phyloP scores from a whole-genome alignment of 2,113 vertebrate species.

The Triplophysa tibetana region DNA sequence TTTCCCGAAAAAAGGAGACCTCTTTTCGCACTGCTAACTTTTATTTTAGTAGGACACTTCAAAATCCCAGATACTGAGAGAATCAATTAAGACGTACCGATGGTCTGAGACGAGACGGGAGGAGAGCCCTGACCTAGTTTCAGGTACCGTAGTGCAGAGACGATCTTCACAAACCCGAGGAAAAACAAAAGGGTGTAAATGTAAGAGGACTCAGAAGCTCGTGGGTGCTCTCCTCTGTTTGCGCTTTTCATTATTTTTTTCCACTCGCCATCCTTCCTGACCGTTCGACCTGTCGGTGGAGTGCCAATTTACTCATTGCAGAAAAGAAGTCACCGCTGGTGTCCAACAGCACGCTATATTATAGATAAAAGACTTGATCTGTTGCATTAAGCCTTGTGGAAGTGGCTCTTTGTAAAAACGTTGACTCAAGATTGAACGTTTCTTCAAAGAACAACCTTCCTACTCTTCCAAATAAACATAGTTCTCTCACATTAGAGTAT shows the following conservation, averaged over 20 bases:
- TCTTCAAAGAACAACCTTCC: not conserved
- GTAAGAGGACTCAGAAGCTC: conserved; percentile 42
- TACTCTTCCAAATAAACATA: not conserved
- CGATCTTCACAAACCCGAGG: conserved; percentile 51
- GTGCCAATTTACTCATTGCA: conserved; percentile 37
- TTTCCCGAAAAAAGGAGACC: conserved; percentile 1
- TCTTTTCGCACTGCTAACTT: conserved; percentile 45
- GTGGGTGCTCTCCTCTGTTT: conserved; percentile 28
- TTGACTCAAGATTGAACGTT: not conserved
- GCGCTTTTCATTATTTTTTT: conserved; percentile 46
- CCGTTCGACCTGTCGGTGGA: conserved; percentile 31
- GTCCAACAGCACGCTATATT: conserved; percentile 8
- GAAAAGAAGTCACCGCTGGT: conserved; percentile 27
- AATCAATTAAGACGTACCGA: conserved; percentile 57
- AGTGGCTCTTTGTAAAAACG: not conserved
- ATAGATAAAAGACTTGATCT: conserved; percentile 13
- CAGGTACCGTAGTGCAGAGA: conserved; percentile 54
- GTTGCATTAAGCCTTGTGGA: conserved; percentile 22
- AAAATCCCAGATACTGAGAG: conserved; percentile 40
- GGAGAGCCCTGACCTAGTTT: conserved; percentile 61
- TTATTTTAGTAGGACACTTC: conserved; percentile 44
- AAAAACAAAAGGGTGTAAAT: conserved; percentile 44
- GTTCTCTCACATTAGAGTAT: conserved; percentile 18
- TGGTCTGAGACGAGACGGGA: conserved; percentile 72
- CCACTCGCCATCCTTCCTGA: conserved; percentile 23